Percentiles rank a stretch among this genome's conserved stretches.
Conservation (phyloP, 2,888 invertebrate species). For the Lordiphosa andalusiaca region DNA sequence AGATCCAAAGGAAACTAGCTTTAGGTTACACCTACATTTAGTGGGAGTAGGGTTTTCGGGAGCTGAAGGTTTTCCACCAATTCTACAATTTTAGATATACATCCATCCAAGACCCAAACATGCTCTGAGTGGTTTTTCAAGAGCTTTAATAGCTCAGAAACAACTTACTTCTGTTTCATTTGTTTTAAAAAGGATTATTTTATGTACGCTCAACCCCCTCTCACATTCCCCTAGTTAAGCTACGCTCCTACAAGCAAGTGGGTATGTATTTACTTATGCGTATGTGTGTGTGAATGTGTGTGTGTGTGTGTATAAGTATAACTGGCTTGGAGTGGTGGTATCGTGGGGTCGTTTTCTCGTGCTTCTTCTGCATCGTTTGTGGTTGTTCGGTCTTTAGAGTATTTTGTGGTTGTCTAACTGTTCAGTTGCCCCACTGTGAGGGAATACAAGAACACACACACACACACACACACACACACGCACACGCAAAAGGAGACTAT, state of each 20-base stretch:
- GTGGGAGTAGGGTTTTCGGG: no score
- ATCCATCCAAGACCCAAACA: no score
- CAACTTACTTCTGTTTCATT: no score
- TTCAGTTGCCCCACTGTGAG: slow-evolving; percentile 39
- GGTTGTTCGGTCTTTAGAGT: slow-evolving; percentile 62
- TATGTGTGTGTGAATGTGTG: slow-evolving; percentile 20
- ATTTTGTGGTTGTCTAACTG: slow-evolving; percentile 72
- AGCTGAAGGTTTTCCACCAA: no score
- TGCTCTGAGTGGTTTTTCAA: no score
- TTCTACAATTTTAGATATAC: no score
- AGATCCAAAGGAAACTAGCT: no score
- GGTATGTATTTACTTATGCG: not conserved
- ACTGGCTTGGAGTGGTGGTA: not conserved
- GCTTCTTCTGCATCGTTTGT: slow-evolving; percentile 35
- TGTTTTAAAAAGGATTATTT: no score
- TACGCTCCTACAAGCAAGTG: not conserved
- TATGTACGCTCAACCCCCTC: no score
- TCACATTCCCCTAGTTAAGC: no score
- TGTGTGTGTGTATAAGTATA: slow-evolving; percentile 19
- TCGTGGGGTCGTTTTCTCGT: not conserved
- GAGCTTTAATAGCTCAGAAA: no score
- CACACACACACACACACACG: slow-evolving; percentile 4
- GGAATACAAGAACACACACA: slow-evolving; percentile 9
- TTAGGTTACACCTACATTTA: no score
- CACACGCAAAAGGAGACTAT: slow-evolving; percentile 31